Percentiles rank a stretch among this genome's conserved stretches.
Evolutionary conservation across 2,113 vertebrate genomes (phyloP).

Genomic region (Megaptera novaeangliae): DNA sequence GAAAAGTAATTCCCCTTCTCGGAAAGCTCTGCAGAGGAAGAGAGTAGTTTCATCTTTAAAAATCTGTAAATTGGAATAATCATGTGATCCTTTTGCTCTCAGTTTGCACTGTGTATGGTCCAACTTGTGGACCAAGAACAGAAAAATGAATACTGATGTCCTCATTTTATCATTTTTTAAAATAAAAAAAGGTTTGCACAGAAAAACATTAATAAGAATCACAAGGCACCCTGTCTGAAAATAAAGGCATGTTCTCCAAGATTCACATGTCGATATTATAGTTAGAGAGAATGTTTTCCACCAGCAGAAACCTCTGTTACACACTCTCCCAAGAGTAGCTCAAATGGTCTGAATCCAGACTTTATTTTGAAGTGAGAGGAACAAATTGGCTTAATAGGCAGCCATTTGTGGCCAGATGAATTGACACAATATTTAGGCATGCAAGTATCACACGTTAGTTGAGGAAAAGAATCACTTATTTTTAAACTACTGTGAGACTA

Average conservation of each 20-base stretch:
- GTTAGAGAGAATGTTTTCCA: constrained; percentile 56
- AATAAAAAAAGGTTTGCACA: constrained; percentile 50
- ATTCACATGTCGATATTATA: constrained; percentile 56
- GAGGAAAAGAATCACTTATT: background rate
- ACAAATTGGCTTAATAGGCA: constrained; percentile 71
- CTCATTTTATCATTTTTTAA: constrained; percentile 67
- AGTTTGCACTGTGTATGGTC: constrained; percentile 42
- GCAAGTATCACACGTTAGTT: background rate
- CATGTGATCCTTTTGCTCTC: constrained; percentile 53
- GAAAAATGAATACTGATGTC: constrained; percentile 58
- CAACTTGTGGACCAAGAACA: constrained; percentile 61
- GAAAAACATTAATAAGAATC: constrained; percentile 72
- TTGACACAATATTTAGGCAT: constrained; percentile 53
- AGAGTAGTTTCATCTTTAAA: background rate
- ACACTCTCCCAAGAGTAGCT: constrained; percentile 65
- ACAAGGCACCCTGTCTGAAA: constrained; percentile 74
- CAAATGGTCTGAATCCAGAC: constrained; percentile 71
- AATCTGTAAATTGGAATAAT: background rate
- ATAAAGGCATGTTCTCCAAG: constrained; percentile 62
- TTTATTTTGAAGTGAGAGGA: constrained; percentile 70
- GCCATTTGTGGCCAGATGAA: constrained; percentile 63
- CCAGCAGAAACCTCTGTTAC: constrained; percentile 47
- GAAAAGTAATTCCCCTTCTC: background rate
- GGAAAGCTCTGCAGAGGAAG: background rate
- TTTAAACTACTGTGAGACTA: background rate